These are phyloP conservation scores for Myiozetetes cayanensis DNA, from an alignment of 2,113 vertebrate species.

Conservation along the genomic window DNA sequence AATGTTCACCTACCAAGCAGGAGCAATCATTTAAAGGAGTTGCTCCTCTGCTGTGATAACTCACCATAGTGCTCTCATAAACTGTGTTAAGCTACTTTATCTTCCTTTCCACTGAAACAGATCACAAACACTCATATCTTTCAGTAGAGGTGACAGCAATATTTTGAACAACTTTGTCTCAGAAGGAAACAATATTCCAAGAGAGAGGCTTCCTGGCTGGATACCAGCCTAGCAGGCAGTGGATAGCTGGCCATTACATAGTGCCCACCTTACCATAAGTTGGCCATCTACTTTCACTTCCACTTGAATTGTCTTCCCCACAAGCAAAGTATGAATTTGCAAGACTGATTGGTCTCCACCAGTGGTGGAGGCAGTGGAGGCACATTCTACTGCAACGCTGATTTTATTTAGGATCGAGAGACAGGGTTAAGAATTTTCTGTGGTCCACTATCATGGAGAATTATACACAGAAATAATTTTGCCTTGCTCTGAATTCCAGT, in stretches of 20 bases:
- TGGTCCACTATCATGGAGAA: background rate
- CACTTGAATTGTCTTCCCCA: fast-evolving
- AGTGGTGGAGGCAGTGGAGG: background rate
- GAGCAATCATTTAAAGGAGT: background rate
- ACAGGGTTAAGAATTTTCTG: background rate
- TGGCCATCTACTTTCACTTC: background rate
- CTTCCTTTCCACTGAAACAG: background rate
- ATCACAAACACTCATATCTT: background rate
- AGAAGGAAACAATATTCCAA: background rate
- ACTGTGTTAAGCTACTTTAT: background rate
- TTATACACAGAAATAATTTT: background rate
- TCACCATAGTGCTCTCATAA: background rate
- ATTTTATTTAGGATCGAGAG: background rate
- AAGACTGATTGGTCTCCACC: background rate
- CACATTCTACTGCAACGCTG: fast-evolving
- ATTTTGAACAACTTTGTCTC: background rate
- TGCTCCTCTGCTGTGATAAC: background rate
- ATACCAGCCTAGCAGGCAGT: background rate
- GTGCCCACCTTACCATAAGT: background rate
- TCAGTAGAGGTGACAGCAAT: background rate
- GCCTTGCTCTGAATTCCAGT: background rate
- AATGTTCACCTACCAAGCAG: background rate
- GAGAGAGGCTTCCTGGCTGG: background rate
- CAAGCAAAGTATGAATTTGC: background rate
- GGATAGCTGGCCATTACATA: fast-evolving